A percentile compares a stretch with the other conserved stretches of the same genome.
Evolutionary conservation across 30 jellyfish, hydroid and myxozoan species (phyloP).

Genomic region (Hydractinia symbiolongicarpus): DNA sequence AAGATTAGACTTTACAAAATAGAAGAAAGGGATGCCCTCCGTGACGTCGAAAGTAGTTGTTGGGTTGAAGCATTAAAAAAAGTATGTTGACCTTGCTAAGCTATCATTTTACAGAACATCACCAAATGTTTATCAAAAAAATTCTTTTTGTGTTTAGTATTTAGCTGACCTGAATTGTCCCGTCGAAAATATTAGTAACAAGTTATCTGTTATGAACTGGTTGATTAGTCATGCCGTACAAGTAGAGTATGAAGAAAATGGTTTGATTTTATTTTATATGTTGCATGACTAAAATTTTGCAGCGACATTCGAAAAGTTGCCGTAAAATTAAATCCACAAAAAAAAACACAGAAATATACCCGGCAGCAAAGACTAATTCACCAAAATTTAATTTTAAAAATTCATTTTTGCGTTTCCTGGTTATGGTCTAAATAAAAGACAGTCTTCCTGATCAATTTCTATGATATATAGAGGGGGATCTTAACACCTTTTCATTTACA

Average conservation of each 20-base stretch:
- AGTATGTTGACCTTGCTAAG: constrained; percentile 20
- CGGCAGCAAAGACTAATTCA: too few species aligned
- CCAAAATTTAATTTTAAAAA: too few species aligned
- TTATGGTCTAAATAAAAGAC: too few species aligned
- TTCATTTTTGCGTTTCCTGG: too few species aligned
- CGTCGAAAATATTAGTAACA: constrained; percentile 46
- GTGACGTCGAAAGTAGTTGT: constrained; percentile 27
- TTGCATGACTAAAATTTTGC: too few species aligned
- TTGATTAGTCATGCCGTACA: constrained; percentile 74
- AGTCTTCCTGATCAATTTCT: too few species aligned
- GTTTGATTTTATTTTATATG: constrained; percentile 27
- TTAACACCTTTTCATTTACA: too few species aligned
- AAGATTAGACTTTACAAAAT: constrained; percentile 60
- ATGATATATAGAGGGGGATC: too few species aligned
- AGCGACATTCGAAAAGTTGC: too few species aligned
- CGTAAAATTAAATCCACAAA: too few species aligned
- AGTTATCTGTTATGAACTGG: constrained; percentile 55
- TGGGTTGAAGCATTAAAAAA: constrained; percentile 63
- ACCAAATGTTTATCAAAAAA: background rate
- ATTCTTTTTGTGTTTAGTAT: constrained; percentile 41
- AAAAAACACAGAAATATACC: too few species aligned
- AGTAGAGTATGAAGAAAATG: constrained; percentile 52
- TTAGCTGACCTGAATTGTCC: constrained; percentile 75
- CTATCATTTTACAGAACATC: background rate
- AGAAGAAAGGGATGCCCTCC: constrained; percentile 65